Base-by-base conservation (phyloP, 2,888 invertebrate species). In the Callyntrura guangdongensis region DNA sequence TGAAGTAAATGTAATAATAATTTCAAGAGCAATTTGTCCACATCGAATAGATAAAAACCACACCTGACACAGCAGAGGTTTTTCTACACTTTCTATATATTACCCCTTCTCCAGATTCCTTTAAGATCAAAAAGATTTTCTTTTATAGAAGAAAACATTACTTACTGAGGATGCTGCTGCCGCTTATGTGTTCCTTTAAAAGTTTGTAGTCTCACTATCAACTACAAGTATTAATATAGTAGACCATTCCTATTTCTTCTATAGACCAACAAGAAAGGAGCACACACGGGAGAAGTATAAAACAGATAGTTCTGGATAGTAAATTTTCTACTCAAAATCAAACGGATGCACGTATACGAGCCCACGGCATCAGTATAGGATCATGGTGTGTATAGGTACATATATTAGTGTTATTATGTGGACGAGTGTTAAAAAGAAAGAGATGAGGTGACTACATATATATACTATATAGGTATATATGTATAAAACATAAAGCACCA, bases 21-120 rank as follows among this genome's bases (percentile, higher is more conserved):
- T 91, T 91, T 91, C 91, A 87, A 84, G 84, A 91, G 84, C 87
- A 87, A 91, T 91, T 91, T 91, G 91, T 91, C 84, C 91, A 87
- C 91, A 91, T 91, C 84, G 83, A 87, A 77, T 91, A 84, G 87
- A 91, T 87, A 91, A 88, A 91, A 91, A 91, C 91, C 91, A 91
- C 91, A 91, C 91, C 91, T 91, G 91, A 91, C 87, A 91, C 87
- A 87, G 84, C 59, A 56, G 87, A 91, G 84, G 53, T 83, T 90
- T 91, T 69, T 79, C 87, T 84, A 79, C 84, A 88, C 84, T 87
- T 91, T 87, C 87, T 88, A 59, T 56, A 77, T 77, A 77, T 77
- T 77, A 83, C 82, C 89, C 69, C 74, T 79, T 85, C 90, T 86
- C 86, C 72, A 74, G 79, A 67, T 81, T 87, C 87, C 69, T 79